Evolutionary conservation across 1,140 invertebrate species (phyloP).

Genomic region (Magallana gigas): DNA sequence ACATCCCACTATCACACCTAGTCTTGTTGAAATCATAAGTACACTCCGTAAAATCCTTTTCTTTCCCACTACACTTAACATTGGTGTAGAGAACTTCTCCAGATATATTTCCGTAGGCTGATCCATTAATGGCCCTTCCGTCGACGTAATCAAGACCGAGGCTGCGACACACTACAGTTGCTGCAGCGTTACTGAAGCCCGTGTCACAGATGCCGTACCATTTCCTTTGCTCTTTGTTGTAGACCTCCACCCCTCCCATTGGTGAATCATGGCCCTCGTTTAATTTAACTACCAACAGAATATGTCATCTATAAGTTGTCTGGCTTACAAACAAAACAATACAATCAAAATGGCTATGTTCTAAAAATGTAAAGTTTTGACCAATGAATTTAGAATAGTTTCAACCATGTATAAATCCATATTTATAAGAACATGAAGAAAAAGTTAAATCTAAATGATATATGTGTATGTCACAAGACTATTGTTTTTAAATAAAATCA

Average conservation of each 20-base stretch:
- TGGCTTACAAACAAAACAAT: background rate
- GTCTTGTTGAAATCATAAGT: conserved; percentile 44
- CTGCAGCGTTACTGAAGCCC: conserved; percentile 64
- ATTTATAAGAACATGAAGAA: too few species aligned
- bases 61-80: conserved; percentile 59
- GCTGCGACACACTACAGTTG: conserved; percentile 65
- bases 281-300: conserved; percentile 63
- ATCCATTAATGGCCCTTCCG: conserved; percentile 63
- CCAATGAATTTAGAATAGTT: too few species aligned
- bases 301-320: background rate
- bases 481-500: too few species aligned
- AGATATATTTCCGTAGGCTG: conserved; percentile 62
- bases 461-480: too few species aligned
- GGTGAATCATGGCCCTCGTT: conserved; percentile 60
- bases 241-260: conserved; percentile 67
- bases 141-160: conserved; percentile 63
- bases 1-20: conserved; percentile 54
- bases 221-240: conserved; percentile 51
- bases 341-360: too few species aligned
- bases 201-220: conserved; percentile 73
- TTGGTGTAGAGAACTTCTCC: conserved; percentile 50
- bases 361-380: too few species aligned
- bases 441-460: too few species aligned
- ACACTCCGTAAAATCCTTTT: conserved; percentile 55
- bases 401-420: too few species aligned